These are phyloP conservation scores for Calameuta pallipes DNA, from an alignment of 2,888 invertebrate genomes.

Conservation along the genomic window DNA sequence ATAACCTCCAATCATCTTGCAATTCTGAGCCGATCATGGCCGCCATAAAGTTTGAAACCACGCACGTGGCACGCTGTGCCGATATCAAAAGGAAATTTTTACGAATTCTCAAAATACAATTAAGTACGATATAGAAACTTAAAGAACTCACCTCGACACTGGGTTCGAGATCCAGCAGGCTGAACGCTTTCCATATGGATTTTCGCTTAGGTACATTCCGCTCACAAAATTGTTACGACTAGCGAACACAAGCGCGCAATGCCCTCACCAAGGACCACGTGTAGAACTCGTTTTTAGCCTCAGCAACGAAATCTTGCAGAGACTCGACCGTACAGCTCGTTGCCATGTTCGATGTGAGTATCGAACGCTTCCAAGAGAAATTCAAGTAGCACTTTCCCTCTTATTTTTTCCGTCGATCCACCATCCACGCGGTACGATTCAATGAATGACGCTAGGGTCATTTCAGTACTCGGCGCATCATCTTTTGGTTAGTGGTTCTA, in stretches of 20 bases:
- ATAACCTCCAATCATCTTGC: background rate
- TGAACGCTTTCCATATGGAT: background rate
- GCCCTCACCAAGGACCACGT: conserved; percentile 34
- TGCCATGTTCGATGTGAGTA: conserved; percentile 4
- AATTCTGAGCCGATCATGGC: background rate
- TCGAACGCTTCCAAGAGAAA: background rate
- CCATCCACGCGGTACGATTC: background rate
- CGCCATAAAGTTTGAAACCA: background rate
- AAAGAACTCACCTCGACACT: background rate
- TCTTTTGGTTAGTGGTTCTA: conserved; percentile 32
- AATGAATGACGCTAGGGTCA: conserved; percentile 48
- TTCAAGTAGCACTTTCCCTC: background rate
- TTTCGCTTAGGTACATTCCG: conserved; percentile 6
- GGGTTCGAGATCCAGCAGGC: background rate
- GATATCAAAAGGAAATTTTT: background rate
- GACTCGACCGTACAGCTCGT: background rate
- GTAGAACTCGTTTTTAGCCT: conserved; percentile 23
- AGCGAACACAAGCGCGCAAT: conserved; percentile 37
- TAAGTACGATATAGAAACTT: background rate
- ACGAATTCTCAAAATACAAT: background rate
- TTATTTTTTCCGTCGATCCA: conserved; percentile 1
- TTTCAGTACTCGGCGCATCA: conserved; percentile 46
- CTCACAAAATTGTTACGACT: conserved; percentile 12
- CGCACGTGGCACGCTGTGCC: background rate
- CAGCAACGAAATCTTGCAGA: background rate